Conservation (phyloP, 2,113 vertebrate species). For the Smithornis capensis region DNA sequence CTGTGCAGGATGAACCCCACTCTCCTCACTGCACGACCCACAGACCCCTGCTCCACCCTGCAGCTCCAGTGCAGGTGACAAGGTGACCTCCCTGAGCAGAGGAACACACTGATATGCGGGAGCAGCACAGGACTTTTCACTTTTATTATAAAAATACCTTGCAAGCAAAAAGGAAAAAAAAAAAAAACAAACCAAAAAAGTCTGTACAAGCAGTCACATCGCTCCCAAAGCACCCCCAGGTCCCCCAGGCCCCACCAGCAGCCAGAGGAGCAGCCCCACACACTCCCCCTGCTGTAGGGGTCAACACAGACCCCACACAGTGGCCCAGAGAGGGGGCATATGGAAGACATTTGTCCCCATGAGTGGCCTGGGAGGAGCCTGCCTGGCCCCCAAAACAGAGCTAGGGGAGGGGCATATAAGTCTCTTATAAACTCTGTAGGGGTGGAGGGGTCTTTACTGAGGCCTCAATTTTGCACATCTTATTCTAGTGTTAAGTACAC, state of each 20-base stretch:
- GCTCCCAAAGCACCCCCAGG: background rate
- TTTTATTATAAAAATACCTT: constrained; percentile 75
- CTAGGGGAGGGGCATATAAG: background rate
- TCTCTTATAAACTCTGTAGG: background rate
- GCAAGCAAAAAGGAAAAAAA: constrained; percentile 43
- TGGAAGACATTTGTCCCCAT: background rate
- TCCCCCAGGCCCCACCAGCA: accelerated
- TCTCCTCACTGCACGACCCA: background rate
- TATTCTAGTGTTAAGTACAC: constrained; percentile 65
- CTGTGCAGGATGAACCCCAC: background rate
- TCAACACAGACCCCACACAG: accelerated
- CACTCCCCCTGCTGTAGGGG: background rate
- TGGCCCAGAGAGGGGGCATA: background rate
- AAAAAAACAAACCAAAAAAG: background rate
- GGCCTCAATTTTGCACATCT: constrained; percentile 44
- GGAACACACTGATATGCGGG: background rate
- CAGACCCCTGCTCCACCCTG: background rate
- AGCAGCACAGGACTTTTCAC: constrained; percentile 33
- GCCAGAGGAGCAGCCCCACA: background rate
- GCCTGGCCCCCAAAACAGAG: background rate
- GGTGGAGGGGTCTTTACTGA: background rate
- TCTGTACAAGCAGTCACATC: constrained; percentile 36
- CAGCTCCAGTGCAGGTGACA: background rate
- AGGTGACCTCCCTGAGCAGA: background rate
- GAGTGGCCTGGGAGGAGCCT: background rate